Conservation (phyloP, 2,888 invertebrate species). For the Drosophila rellima region DNA sequence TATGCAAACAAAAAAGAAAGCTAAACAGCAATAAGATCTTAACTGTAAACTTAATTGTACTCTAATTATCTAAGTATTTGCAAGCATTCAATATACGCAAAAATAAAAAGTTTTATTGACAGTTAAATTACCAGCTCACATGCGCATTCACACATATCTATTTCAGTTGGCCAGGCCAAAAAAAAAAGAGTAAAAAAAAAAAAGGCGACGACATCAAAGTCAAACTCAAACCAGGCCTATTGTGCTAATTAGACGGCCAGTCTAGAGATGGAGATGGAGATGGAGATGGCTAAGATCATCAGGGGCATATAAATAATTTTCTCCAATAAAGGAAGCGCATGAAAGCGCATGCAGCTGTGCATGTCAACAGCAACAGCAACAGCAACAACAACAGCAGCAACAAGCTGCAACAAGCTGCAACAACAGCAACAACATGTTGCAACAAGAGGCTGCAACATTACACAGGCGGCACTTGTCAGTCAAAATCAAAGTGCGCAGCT, state of each 20-base stretch:
- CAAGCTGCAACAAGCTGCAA: conserved; percentile 2
- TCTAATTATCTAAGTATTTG: conserved; percentile 65
- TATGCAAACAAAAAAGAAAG: conserved; percentile 59
- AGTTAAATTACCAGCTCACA: conserved; percentile 49
- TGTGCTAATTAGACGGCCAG: conserved; percentile 71
- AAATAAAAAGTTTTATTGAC: conserved; percentile 77
- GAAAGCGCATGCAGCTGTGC: conserved; percentile 83
- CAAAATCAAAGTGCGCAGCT: conserved; percentile 83
- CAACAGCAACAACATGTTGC: conserved; percentile 5
- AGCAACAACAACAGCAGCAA: conserved; percentile 31
- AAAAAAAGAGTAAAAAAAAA: neutral
- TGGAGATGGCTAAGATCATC: conserved; percentile 42
- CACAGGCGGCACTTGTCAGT: conserved; percentile 83
- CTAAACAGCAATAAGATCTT: conserved; percentile 60
- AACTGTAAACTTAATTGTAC: conserved; percentile 41
- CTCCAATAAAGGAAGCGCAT: conserved; percentile 79
- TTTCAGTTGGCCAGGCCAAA: conserved; percentile 8
- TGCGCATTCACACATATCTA: neutral
- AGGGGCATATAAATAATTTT: conserved; percentile 78
- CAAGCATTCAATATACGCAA: conserved; percentile 75
- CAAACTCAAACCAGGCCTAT: conserved; percentile 23
- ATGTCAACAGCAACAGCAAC: conserved; percentile 70
- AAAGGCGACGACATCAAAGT: neutral
- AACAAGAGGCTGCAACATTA: conserved; percentile 44
- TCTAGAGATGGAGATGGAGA: conserved; percentile 3